Evolutionary conservation across 2,797 vertebrate species (phyloP).

Genomic region (Borostomias antarcticus): DNA sequence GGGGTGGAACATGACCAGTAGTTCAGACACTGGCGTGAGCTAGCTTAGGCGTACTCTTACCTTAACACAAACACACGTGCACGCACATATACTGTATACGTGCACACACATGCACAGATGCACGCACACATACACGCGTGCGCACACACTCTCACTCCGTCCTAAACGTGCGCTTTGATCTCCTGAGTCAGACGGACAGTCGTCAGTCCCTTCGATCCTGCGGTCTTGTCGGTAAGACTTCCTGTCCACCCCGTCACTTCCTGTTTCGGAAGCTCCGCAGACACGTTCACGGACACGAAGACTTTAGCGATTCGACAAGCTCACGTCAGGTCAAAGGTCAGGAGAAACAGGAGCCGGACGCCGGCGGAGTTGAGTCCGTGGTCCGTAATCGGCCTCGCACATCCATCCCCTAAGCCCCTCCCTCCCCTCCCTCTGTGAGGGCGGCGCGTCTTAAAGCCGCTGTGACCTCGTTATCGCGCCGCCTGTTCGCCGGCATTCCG

Average conservation of each 20-base stretch:
- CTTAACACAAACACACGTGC: background rate
- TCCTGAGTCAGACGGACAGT: slow-evolving; percentile 49
- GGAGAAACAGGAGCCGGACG: too few species aligned
- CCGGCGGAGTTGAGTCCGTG: slow-evolving; percentile 41
- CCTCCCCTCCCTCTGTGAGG: too few species aligned
- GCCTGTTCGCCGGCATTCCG: slow-evolving; percentile 23
- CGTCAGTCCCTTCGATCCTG: slow-evolving; percentile 42
- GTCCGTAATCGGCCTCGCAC: too few species aligned
- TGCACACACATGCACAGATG: background rate
- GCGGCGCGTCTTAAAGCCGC: background rate
- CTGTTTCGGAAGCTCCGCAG: background rate
- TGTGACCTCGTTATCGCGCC: slow-evolving; percentile 4
- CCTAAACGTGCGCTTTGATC: slow-evolving; percentile 24
- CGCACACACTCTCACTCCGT: slow-evolving; percentile 8
- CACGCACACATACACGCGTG: background rate
- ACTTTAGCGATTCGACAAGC: too few species aligned
- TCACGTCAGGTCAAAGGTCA: too few species aligned
- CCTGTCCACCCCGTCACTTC: slow-evolving; percentile 32
- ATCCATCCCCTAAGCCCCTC: too few species aligned
- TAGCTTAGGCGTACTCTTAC: slow-evolving; percentile 8
- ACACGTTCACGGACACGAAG: slow-evolving; percentile 22
- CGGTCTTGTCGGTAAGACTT: slow-evolving; percentile 33
- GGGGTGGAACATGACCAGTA: slow-evolving; percentile 26
- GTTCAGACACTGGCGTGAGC: slow-evolving; percentile 7
- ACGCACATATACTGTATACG: background rate